Base-by-base conservation (phyloP, 2,113 vertebrate species). In the Eurystomus gularis region DNA sequence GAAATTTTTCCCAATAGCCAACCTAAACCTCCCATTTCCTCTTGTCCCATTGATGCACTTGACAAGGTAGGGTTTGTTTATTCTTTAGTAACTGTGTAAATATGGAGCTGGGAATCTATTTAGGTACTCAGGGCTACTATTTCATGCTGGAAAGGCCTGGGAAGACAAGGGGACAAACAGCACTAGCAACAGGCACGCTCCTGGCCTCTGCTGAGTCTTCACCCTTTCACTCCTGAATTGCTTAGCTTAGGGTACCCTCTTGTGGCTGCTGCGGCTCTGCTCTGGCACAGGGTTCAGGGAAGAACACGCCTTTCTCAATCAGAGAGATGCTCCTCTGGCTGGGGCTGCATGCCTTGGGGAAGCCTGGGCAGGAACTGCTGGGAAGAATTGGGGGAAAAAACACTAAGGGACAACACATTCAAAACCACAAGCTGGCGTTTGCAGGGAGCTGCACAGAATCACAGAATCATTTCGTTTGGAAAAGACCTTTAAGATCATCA, bases 181-280 rank as follows among this genome's bases (percentile, higher is more conserved):
- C 33, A 2, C 26, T 16, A 44, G 29, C 35, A 52, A 14, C 5
- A 42, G 26, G 64, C 51, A 1, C 0, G 25, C 23, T 69, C 28
- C 31, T 62, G 3, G 0, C 40, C 37, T 33, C 33, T 23, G 37
- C 49, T 6, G 68, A 66, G 46, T 61, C 54, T 42, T 87, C 70
- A 85, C 84, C 84, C 73, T 64, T 79, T 82, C 8, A 1, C 70
- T 94, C 37, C 78, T 55, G 93, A 65, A 95, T 96, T 60, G 81
- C 94, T 97, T 83, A 81, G 94, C 96, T 93, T 97, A 94, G 93
- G 92, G 55, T 94, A 91, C 97, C 96, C 96, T 95, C 97, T 97
- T 92, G 96, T 97, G 97, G 96, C 92, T 79, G 46, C 55, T 7
- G 35, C 5, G 31, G 17, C 29, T 20, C 76, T 88, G 79, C 88